Percentiles rank a stretch among this genome's conserved stretches.
Evolutionary conservation across 2,797 vertebrate genomes (phyloP).

Genomic region (Aeoliscus strigatus): DNA sequence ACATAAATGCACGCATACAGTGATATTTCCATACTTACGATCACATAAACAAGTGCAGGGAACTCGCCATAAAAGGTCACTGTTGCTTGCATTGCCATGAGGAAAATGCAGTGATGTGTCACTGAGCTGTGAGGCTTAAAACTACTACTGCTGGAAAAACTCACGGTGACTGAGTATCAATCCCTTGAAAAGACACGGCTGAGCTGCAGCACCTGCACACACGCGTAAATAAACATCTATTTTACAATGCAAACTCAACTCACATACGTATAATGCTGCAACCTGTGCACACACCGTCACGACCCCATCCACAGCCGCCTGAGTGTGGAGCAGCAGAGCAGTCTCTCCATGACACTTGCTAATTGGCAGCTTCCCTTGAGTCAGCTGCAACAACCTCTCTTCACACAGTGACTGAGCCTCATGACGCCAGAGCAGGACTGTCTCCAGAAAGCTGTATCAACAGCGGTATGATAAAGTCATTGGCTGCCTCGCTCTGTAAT

Average conservation of each 20-base stretch:
- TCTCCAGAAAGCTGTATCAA: conserved; percentile 54
- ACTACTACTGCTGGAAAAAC: conserved; percentile 41
- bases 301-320: conserved; percentile 18
- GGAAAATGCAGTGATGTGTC: conserved; percentile 66
- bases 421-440: conserved; percentile 9
- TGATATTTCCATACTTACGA: no score
- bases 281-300: conserved; percentile 11
- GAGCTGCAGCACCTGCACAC: conserved; percentile 23
- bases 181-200: conserved; percentile 3
- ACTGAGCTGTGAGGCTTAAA: conserved; percentile 53
- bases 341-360: conserved; percentile 17
- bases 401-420: no score
- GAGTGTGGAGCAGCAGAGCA: conserved; percentile 10
- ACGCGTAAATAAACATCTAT: conserved; percentile 7
- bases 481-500: conserved; percentile 36
- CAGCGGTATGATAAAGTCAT: conserved; percentile 39
- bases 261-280: neutral
- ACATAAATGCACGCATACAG: conserved; percentile 9
- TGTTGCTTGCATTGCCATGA: conserved; percentile 40
- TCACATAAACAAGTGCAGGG: conserved; percentile 13
- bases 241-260: conserved; percentile 4
- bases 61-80: conserved; percentile 60
- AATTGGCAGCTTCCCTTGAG: conserved; percentile 22
- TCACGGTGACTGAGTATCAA: conserved; percentile 26
- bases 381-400: conserved; percentile 20